Conservation (phyloP, 2,888 invertebrate species). For the Xiphydria camelus region DNA sequence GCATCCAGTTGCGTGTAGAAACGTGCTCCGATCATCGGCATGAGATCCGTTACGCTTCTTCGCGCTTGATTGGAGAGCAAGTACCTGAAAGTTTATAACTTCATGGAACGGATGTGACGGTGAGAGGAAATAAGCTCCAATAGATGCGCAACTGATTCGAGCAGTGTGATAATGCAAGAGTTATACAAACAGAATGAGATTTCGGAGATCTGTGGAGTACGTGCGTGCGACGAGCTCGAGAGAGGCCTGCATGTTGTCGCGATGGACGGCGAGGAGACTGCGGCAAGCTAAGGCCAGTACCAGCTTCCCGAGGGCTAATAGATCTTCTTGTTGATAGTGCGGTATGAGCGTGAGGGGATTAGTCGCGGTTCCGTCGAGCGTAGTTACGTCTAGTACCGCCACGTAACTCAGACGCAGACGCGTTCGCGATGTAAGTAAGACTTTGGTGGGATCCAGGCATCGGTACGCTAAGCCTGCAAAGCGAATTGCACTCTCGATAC, state of each 20-base stretch:
- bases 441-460: slow-evolving; percentile 89
- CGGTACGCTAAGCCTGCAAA: slow-evolving; percentile 71
- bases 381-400: slow-evolving; percentile 80
- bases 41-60: slow-evolving; percentile 90
- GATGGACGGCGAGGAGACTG: slow-evolving; percentile 81
- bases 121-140: too few species aligned
- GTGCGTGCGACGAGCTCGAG: slow-evolving; percentile 87
- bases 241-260: slow-evolving; percentile 85
- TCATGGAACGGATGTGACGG: too few species aligned
- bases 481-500: neutral
- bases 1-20: slow-evolving; percentile 96
- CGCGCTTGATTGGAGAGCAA: slow-evolving; percentile 69
- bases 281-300: slow-evolving; percentile 93
- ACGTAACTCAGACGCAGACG: slow-evolving; percentile 81
- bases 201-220: slow-evolving; percentile 92
- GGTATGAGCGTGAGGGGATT: slow-evolving; percentile 70
- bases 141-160: too few species aligned
- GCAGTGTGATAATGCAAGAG: slow-evolving; percentile 12
- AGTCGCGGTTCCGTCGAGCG: slow-evolving; percentile 70
- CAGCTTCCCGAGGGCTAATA: slow-evolving; percentile 87
- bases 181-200: slow-evolving; percentile 81
- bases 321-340: slow-evolving; percentile 88
- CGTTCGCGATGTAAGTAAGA: slow-evolving; percentile 74
- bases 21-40: slow-evolving; percentile 98
- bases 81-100: slow-evolving; percentile 66